Percentiles rank a stretch among this genome's conserved stretches.
phyloP scores from a whole-genome alignment of 2,888 invertebrate species.

The Cybosia mesomella region DNA sequence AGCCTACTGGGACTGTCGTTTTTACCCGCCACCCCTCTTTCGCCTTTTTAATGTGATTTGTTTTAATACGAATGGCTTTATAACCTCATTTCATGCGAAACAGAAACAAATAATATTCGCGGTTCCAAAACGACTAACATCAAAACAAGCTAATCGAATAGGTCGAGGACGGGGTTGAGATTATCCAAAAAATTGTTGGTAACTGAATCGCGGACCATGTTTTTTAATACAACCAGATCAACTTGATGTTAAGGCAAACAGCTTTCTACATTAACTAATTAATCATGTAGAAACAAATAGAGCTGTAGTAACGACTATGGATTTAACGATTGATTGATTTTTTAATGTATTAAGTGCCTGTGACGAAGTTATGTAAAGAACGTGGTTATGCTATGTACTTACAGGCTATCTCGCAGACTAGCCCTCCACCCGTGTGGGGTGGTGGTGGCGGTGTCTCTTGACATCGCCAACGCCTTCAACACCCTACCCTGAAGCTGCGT shows the following conservation, averaged over 20 bases:
- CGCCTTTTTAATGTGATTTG: too few relatives aligned
- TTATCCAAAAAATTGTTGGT: constrained; percentile 28
- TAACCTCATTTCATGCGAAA: neutral
- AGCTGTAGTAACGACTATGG: constrained; percentile 7
- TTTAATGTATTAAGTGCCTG: neutral
- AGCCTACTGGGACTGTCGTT: too few relatives aligned
- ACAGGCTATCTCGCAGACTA: too few relatives aligned
- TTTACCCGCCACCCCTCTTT: too few relatives aligned
- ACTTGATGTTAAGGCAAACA: constrained; percentile 41
- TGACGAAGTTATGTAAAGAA: neutral
- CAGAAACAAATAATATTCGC: neutral
- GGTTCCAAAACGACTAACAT: neutral
- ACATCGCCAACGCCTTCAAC: too few relatives aligned
- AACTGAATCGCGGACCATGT: constrained; percentile 15
- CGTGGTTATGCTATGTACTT: too few relatives aligned
- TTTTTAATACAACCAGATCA: constrained; percentile 29
- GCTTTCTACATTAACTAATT: constrained; percentile 18
- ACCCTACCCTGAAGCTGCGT: too few relatives aligned
- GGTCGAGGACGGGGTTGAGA: constrained; percentile 11
- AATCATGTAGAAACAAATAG: constrained; percentile 18
- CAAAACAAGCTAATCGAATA: constrained; percentile 18
- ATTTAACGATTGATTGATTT: neutral
- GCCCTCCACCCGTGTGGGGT: too few relatives aligned
- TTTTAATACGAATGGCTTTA: neutral
- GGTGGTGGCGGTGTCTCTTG: too few relatives aligned